Percentiles rank a stretch among this genome's conserved stretches.
Evolutionary conservation across 2,888 invertebrate species (phyloP).

Genomic region (Ferrisia virgata): DNA sequence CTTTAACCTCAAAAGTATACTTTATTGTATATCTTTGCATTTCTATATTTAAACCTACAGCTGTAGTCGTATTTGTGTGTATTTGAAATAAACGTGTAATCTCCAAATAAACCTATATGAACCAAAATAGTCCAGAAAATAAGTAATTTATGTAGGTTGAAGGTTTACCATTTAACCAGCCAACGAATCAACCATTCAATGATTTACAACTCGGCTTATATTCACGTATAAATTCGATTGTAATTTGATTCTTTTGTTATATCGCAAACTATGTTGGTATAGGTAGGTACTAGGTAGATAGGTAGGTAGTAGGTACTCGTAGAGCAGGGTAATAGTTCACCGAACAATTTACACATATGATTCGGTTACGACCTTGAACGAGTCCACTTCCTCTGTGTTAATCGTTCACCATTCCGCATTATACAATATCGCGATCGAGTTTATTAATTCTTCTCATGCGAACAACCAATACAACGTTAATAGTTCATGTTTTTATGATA

Average conservation of each 20-base stretch:
- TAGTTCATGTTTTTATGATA: background rate
- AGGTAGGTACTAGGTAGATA: too few species aligned
- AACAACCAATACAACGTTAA: background rate
- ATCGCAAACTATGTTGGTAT: too few species aligned
- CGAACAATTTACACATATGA: background rate
- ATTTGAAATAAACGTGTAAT: background rate
- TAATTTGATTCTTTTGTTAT: background rate
- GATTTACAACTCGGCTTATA: background rate
- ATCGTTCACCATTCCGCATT: background rate
- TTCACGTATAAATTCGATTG: background rate
- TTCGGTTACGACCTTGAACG: background rate
- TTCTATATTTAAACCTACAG: too few species aligned
- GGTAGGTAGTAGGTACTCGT: too few species aligned
- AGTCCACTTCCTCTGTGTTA: constrained; percentile 13
- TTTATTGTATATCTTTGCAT: background rate
- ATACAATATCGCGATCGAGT: background rate
- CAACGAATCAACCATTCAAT: background rate
- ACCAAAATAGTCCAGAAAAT: background rate
- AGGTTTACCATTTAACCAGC: background rate
- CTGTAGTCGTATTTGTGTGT: too few species aligned
- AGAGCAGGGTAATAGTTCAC: background rate
- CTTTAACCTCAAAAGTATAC: background rate
- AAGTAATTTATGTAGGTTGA: background rate
- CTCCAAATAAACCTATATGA: background rate
- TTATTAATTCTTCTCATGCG: background rate